phyloP scores from a whole-genome alignment of 2,888 invertebrate species.

The Scaptodrosophila latifasciaeformis region DNA sequence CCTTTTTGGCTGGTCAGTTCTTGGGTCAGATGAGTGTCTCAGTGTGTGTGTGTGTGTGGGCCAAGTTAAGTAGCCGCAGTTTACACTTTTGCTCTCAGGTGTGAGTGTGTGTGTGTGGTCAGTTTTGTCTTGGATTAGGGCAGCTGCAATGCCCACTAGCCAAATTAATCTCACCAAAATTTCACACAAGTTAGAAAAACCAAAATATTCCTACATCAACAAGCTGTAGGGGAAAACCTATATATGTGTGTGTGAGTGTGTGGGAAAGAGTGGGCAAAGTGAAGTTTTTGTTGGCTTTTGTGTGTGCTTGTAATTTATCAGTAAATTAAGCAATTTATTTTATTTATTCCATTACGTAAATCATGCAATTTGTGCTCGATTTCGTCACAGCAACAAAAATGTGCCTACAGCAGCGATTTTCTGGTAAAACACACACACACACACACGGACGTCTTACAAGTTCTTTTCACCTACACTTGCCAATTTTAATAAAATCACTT shows the following conservation, averaged over 20 bases:
- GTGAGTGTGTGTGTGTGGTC: constrained; percentile 3
- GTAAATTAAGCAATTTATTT: constrained; percentile 74
- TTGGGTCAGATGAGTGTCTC: no score
- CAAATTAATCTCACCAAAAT: constrained; percentile 64
- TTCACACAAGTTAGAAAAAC: constrained; percentile 51
- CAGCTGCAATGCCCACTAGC: constrained; percentile 20
- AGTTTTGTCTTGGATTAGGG: neutral
- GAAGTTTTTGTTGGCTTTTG: no score
- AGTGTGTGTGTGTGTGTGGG: constrained; percentile 20
- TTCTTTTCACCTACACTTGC: constrained; percentile 60
- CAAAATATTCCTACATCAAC: constrained; percentile 27
- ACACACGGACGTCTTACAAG: constrained; percentile 3
- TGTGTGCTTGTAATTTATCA: constrained; percentile 67
- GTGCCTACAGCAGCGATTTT: constrained; percentile 60
- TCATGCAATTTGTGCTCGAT: constrained; percentile 68
- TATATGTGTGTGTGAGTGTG: constrained; percentile 16
- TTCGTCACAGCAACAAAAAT: constrained; percentile 54
- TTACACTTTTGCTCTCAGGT: constrained; percentile 37
- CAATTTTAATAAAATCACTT: constrained; percentile 68
- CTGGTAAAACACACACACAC: constrained; percentile 26
- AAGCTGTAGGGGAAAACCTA: no score
- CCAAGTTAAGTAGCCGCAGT: constrained; percentile 52
- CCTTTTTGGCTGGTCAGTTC: no score
- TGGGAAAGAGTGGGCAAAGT: constrained; percentile 22
- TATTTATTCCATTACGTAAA: constrained; percentile 73